Evolutionary conservation across 2,888 invertebrate genomes (phyloP).

Genomic region (Allolobophora icterica): DNA sequence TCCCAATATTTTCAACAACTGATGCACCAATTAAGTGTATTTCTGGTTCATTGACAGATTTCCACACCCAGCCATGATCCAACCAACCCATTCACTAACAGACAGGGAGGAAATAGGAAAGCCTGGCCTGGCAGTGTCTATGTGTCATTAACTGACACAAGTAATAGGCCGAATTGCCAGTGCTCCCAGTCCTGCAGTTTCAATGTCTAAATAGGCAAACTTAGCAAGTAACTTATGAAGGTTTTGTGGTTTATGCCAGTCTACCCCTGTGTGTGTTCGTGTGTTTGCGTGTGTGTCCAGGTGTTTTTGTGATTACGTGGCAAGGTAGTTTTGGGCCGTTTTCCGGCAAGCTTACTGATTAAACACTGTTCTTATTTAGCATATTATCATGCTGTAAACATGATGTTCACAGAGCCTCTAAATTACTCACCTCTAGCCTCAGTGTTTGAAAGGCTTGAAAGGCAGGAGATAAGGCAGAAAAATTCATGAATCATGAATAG

Average conservation of each 20-base stretch:
- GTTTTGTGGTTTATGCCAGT: neutral
- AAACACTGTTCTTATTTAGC: neutral
- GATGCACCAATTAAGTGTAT: neutral
- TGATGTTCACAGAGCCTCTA: neutral
- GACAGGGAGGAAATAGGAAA: neutral
- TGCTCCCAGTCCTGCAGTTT: too few species aligned
- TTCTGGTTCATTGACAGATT: neutral
- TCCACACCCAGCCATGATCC: too few species aligned
- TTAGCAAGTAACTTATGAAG: neutral
- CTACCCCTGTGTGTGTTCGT: neutral
- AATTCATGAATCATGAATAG: neutral
- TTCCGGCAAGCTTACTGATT: neutral
- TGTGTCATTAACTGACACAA: neutral
- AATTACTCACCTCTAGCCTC: neutral
- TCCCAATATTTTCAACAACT: neutral
- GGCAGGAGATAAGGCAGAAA: neutral
- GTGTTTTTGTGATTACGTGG: neutral
- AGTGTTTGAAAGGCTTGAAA: neutral
- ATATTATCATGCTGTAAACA: neutral
- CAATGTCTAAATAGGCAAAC: neutral
- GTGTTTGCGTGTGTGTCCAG: neutral
- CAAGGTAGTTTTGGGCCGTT: too few species aligned
- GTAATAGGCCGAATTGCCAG: neutral
- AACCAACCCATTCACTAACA: neutral
- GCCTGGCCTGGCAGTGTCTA: too few species aligned